Percentiles rank a stretch among this genome's conserved stretches.
These are phyloP conservation scores for Dynastes hyllus DNA, from an alignment of 2,888 invertebrate genomes.

Conservation along the genomic window DNA sequence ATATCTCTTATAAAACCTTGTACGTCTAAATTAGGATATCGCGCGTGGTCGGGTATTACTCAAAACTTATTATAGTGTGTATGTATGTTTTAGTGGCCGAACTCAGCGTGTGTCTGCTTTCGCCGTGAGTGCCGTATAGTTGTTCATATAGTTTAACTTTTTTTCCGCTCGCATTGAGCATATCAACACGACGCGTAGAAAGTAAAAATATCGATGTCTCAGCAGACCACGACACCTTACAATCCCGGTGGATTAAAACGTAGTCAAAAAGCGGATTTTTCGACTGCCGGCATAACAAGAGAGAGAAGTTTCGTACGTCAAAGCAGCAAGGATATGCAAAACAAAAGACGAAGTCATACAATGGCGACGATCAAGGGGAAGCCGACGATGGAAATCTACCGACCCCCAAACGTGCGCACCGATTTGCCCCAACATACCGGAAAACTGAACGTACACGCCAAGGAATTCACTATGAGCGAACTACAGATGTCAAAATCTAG, in stretches of 20 bases:
- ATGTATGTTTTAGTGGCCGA: constrained; percentile 41
- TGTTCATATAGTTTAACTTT: constrained; percentile 25
- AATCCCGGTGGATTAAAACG: constrained; percentile 61
- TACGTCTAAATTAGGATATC: constrained; percentile 66
- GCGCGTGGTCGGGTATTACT: constrained; percentile 66
- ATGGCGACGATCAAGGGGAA: constrained; percentile 81
- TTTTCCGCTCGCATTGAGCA: constrained; percentile 22
- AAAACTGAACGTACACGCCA: constrained; percentile 90
- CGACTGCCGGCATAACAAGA: constrained; percentile 73
- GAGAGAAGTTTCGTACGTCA: constrained; percentile 82
- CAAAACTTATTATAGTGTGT: constrained; percentile 59
- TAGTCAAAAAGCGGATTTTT: constrained; percentile 72
- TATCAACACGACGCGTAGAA: constrained; percentile 44
- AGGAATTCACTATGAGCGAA: constrained; percentile 90
- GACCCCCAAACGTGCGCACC: constrained; percentile 80
- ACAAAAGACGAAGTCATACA: constrained; percentile 83
- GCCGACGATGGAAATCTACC: constrained; percentile 90
- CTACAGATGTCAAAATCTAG: constrained; percentile 70
- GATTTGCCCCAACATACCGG: constrained; percentile 66
- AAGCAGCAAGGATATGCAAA: constrained; percentile 70
- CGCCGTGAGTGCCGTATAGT: constrained; percentile 48
- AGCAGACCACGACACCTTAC: constrained; percentile 30
- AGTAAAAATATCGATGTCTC: constrained; percentile 51
- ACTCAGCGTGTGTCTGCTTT: constrained; percentile 20
- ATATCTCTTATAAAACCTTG: constrained; percentile 60